phyloP scores from a whole-genome alignment of 2,797 vertebrate genomes.

The Echiichthys vipera region DNA sequence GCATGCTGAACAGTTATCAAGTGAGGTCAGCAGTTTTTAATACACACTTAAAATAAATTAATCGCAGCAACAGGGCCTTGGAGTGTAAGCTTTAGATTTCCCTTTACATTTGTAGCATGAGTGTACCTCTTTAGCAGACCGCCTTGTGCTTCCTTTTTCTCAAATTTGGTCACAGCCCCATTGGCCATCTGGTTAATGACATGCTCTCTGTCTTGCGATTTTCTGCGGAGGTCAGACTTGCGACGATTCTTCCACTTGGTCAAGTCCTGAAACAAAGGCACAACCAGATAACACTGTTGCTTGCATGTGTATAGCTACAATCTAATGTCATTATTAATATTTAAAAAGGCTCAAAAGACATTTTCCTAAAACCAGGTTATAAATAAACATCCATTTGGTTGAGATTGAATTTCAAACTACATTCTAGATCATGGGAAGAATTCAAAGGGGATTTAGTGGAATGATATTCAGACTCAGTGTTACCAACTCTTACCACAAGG shows the following conservation, averaged over 20 bases:
- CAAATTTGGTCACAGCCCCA: slow-evolving; percentile 66
- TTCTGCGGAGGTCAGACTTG: slow-evolving; percentile 89
- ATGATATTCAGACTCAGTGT: neutral
- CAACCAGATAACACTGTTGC: too few species aligned
- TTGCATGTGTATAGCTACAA: neutral
- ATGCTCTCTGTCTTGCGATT: slow-evolving; percentile 90
- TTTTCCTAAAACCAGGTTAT: neutral
- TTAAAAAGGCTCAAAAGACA: neutral
- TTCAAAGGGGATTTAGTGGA: neutral
- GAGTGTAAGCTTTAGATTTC: neutral
- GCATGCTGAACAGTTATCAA: neutral
- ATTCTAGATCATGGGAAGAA: neutral
- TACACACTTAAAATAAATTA: neutral
- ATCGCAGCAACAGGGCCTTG: neutral
- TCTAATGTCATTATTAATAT: neutral
- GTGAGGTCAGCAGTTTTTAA: neutral
- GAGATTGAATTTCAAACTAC: neutral
- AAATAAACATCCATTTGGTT: neutral
- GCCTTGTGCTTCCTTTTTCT: slow-evolving; percentile 75
- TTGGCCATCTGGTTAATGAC: slow-evolving; percentile 72
- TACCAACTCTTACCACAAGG: neutral
- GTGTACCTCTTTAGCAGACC: slow-evolving; percentile 87
- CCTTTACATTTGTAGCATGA: neutral
- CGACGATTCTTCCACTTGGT: slow-evolving; percentile 95
- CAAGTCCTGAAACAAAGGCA: slow-evolving; percentile 85